Percentiles rank a stretch among this genome's conserved stretches.
Evolutionary conservation across 2,797 vertebrate genomes (phyloP).

Genomic region (Setipinna tenuifilis): DNA sequence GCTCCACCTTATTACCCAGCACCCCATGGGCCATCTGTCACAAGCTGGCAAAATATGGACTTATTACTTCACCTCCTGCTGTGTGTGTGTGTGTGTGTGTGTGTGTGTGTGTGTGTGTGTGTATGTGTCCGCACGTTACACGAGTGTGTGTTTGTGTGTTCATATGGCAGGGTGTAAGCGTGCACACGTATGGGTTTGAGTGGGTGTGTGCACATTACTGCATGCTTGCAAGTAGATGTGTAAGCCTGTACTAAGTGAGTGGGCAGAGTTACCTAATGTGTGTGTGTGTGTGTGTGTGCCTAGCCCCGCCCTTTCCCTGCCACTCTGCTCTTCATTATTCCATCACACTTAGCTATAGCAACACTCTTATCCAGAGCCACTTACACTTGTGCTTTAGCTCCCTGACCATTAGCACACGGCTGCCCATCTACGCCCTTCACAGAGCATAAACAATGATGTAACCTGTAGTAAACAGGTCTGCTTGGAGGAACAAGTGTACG

Average conservation of each 20-base stretch:
- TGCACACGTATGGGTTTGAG: no score
- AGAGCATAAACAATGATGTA: background rate
- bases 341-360: no score
- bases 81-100: background rate
- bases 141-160: no score
- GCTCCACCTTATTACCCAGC: constrained; percentile 59
- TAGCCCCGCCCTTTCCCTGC: background rate
- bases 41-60: constrained; percentile 42
- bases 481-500: background rate
- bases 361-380: no score
- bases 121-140: background rate
- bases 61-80: constrained; percentile 56
- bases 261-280: background rate
- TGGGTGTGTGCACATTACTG: no score
- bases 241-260: background rate
- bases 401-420: no score
- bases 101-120: background rate
- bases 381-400: no score
- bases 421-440: no score
- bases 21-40: constrained; percentile 45
- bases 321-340: background rate
- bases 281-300: no score
- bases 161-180: no score
- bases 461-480: no score
- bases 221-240: background rate